phyloP scores from a whole-genome alignment of 2,113 vertebrate species.

The Electrona antarctica region DNA sequence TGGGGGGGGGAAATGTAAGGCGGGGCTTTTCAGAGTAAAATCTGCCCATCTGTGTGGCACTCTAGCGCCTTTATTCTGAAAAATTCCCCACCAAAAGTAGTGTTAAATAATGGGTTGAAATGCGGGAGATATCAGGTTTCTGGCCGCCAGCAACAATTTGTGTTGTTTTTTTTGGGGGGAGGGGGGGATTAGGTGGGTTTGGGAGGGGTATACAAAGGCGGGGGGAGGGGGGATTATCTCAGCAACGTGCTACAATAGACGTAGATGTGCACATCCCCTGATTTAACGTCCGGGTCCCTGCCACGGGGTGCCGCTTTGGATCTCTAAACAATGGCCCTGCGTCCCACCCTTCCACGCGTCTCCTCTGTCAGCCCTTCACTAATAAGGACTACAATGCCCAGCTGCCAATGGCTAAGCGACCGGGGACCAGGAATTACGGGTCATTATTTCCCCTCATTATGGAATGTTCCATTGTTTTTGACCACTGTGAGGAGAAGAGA shows the following conservation, averaged over 20 bases:
- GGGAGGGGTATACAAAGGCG: constrained; percentile 58
- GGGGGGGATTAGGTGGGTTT: constrained; percentile 51
- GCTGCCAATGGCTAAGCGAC: constrained; percentile 42
- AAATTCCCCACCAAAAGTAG: no score
- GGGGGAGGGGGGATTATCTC: constrained; percentile 70
- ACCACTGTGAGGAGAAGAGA: constrained; percentile 31
- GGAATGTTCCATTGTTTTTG: constrained; percentile 57
- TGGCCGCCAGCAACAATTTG: no score
- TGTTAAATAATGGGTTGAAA: no score
- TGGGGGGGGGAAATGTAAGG: no score
- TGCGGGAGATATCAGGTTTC: no score
- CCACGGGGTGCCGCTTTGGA: constrained; percentile 63
- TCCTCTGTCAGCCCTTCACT: constrained; percentile 61
- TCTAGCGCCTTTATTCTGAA: no score
- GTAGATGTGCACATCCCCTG: constrained; percentile 48
- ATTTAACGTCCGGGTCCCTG: constrained; percentile 39
- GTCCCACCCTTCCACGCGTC: constrained; percentile 66
- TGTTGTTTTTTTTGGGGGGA: constrained; percentile 49
- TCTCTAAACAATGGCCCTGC: constrained; percentile 68
- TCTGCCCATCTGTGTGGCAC: no score
- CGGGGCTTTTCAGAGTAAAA: no score
- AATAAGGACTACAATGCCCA: constrained; percentile 69
- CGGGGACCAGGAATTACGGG: constrained; percentile 69
- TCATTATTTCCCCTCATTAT: constrained; percentile 71
- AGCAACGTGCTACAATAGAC: constrained; percentile 66